Base-by-base conservation (phyloP, 2,797 vertebrate species). In the Scolopax bukidnonensis region DNA sequence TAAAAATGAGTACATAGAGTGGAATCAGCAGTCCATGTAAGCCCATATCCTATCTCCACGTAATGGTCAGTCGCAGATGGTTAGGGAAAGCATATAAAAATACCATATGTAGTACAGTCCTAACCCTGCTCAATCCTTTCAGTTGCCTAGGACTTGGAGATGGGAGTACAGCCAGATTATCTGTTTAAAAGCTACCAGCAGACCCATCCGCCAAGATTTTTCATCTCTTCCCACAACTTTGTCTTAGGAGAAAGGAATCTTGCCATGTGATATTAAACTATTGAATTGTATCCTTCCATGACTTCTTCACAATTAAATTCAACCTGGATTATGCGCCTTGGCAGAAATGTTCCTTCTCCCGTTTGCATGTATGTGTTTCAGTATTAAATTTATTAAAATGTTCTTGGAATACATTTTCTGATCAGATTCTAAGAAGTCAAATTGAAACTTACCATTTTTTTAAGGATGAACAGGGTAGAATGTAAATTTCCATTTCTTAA, bases 281-380 rank as follows among this genome's bases (percentile, higher is more conserved):
- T 78, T 88, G 61, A 86, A 93, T 88, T 40, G 13, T 61, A 84
- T 65, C 23, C 24, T 86, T 84, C 69, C 18, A 75, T 54, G 76
- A 87, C 47, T 76, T 95, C 33, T 84, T 95, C 67, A 60, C 15
- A 87, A 63, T 78, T 27, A 93, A 93, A 90, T 59, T 33, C 69
- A 93, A 47, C 12, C 40, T 83, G 57, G 25, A 77, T 32, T 67
- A 32, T 70, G 45, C 11, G 78, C 17, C n/a, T 47, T 71, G 73
- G 64, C 38, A 91, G 69, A 90, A 94, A 68, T 5, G 1, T 61
- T 90, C 28, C n/a, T 84, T 71, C 74, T 75, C 27, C 24, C 18
- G 85, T 73, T 33, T 65, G 38, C 1, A 1, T 17, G 21, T 30
- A 10, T 85, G 16, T 60, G 11, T 69, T 33, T 68, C 12, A 63